These are phyloP conservation scores for Verasper variegatus DNA, from an alignment of 2,113 vertebrate species.

Conservation along the genomic window DNA sequence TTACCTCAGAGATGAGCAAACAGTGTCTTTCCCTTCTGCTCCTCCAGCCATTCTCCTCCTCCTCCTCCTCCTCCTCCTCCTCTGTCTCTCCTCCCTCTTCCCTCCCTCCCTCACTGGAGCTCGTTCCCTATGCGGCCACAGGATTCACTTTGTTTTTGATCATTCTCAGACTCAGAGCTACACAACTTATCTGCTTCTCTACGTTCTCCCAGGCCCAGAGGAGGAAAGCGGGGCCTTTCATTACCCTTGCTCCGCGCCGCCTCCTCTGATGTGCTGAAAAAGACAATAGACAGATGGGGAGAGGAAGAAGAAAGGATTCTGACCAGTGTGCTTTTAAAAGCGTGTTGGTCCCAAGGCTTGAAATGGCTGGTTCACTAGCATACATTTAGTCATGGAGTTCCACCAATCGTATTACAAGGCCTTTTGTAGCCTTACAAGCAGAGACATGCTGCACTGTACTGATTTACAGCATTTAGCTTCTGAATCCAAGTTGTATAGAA, in stretches of 20 bases:
- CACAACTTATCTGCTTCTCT: conserved; percentile 78
- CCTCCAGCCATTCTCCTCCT: conserved; percentile 30
- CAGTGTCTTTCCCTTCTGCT: conserved; percentile 45
- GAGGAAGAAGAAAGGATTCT: conserved; percentile 59
- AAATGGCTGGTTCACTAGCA: conserved; percentile 30
- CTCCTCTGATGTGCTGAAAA: conserved; percentile 75
- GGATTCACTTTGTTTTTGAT: conserved; percentile 80
- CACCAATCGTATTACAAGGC: conserved; percentile 38
- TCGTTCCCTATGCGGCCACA: conserved; percentile 65
- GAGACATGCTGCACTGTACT: conserved; percentile 17
- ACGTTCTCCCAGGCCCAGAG: conserved; percentile 72
- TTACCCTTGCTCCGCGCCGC: conserved; percentile 67
- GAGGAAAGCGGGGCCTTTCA: conserved; percentile 68
- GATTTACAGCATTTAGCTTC: conserved; percentile 11
- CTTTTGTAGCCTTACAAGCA: conserved; percentile 28
- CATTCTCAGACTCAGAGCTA: conserved; percentile 70
- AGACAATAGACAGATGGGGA: conserved; percentile 68
- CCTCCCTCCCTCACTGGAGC: conserved; percentile 43
- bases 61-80: background rate
- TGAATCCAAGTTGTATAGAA: background rate
- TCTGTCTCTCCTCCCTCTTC: no score
- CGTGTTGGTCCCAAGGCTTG: conserved; percentile 44
- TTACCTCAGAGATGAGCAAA: conserved; percentile 54
- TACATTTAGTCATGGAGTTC: conserved; percentile 43
- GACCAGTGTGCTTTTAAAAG: conserved; percentile 66